Base-by-base conservation (phyloP, 1,140 invertebrate species). In the Drosophila bocqueti region DNA sequence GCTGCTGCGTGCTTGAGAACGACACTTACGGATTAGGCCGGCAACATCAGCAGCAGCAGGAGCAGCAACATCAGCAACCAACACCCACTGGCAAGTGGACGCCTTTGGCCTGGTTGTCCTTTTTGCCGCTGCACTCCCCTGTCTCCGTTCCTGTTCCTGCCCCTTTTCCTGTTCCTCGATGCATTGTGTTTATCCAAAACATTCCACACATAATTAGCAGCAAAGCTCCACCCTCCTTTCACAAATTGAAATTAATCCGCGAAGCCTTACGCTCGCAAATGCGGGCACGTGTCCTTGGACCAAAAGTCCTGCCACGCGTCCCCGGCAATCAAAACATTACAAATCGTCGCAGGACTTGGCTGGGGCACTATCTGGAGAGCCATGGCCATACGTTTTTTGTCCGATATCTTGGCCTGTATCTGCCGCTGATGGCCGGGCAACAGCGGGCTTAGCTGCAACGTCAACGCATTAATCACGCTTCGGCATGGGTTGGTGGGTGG, bases 161-260 rank as follows among this genome's bases (percentile, higher is more conserved):
- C 29, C 52, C 34, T 24, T 21, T 55, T 16, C 34, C 42, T 67
- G 64, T 16, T 59, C 11, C 18, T 58, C 62, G 61, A 62, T 89
- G 84, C 85, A 78, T 73, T 90, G 80, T 89, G 85, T 90, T 90
- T 90, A 90, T 90, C 85, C 83, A 79, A 90, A 85, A 73, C 81
- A 90, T 90, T 90, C 86, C 85, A 90, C 86, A 90, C 85, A 90
- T 90, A 90, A 90, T 90, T 90, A 90, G 85, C 79, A 82, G 52
- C 82, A 85, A 85, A 90, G 79, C 85, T 54, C 49, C 42, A 47
- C 46, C 43, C 24, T 34, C 29, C 21, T n/a, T 52, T 60, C 59
- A 61, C 81, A 92, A 92, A 92, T 92, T 92, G 90, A 91, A 92
- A 83, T 89, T 90, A 92, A 92, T 92, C 91, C 84, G 73, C 80